Evolutionary conservation across 2,113 vertebrate species (phyloP).

Genomic region (Acinonyx jubatus): DNA sequence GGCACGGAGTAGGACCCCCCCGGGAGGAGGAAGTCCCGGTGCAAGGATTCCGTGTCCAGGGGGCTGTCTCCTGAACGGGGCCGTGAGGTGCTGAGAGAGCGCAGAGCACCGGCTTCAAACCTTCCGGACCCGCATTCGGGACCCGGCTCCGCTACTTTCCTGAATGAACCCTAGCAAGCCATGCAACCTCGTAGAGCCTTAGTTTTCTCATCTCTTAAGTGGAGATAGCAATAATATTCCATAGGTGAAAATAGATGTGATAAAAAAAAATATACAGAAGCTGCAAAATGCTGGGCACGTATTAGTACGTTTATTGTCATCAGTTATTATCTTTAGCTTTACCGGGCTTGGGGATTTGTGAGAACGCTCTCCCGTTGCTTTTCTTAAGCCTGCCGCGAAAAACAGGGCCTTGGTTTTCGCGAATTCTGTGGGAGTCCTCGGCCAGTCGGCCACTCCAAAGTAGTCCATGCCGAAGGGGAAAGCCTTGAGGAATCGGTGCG

Average conservation of each 20-base stretch:
- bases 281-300: neutral
- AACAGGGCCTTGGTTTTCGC: neutral
- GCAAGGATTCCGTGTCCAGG: neutral
- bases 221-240: neutral
- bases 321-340: neutral
- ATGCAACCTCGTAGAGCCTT: neutral
- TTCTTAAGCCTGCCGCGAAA: neutral
- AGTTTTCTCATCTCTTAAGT: neutral
- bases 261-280: neutral
- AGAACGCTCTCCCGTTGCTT: neutral
- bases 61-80: neutral
- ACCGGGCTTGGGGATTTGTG: neutral
- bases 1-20: fast-evolving
- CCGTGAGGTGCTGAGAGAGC: fast-evolving
- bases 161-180: neutral
- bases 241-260: neutral
- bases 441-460: neutral
- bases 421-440: neutral
- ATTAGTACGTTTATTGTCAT: neutral
- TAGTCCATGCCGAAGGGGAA: neutral
- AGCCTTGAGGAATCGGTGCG: fast-evolving
- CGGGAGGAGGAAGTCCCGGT: neutral
- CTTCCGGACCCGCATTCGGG: neutral
- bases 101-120: neutral
- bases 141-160: neutral